Percentiles rank a stretch among this genome's conserved stretches.
These are phyloP conservation scores for Illadopsis cleaveri DNA, from an alignment of 2,113 vertebrate species.

Conservation along the genomic window DNA sequence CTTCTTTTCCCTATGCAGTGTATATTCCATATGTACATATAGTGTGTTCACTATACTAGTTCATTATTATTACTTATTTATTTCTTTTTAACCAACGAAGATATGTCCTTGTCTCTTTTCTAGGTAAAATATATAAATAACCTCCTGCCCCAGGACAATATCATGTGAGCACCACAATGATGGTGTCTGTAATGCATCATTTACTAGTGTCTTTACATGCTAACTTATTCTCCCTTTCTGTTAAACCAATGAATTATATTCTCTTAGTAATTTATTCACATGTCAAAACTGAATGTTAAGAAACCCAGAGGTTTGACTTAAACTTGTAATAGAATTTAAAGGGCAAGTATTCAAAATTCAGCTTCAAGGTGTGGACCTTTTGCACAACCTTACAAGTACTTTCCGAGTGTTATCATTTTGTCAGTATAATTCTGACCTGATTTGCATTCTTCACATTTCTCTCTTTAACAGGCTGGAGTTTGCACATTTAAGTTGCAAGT, in stretches of 20 bases:
- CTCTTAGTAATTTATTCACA: slow-evolving; percentile 27
- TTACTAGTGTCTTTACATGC: not conserved
- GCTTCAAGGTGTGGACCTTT: slow-evolving; percentile 27
- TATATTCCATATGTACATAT: not conserved
- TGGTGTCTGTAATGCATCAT: not conserved
- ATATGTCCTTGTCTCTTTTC: not conserved
- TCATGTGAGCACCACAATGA: not conserved
- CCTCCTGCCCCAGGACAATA: not conserved
- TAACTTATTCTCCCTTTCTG: not conserved
- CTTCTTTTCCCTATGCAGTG: not conserved
- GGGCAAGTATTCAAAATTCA: slow-evolving; percentile 38
- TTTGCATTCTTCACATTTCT: slow-evolving; percentile 14
- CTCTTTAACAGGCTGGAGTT: not conserved
- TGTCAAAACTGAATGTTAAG: slow-evolving; percentile 40
- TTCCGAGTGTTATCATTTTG: not conserved
- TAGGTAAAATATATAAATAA: not conserved
- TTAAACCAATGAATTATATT: slow-evolving; percentile 27
- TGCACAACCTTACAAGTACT: slow-evolving; percentile 11
- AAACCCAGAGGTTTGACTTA: not conserved
- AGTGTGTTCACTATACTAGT: not conserved
- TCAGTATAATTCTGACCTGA: not conserved
- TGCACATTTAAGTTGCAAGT: not conserved
- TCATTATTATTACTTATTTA: not conserved
- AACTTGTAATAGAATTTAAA: slow-evolving; percentile 50
- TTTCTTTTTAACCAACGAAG: not conserved